Percentiles rank a stretch among this genome's conserved stretches.
These are phyloP conservation scores for Caenorhabditis parvicauda DNA, from an alignment of 2,888 invertebrate genomes.

Conservation along the genomic window DNA sequence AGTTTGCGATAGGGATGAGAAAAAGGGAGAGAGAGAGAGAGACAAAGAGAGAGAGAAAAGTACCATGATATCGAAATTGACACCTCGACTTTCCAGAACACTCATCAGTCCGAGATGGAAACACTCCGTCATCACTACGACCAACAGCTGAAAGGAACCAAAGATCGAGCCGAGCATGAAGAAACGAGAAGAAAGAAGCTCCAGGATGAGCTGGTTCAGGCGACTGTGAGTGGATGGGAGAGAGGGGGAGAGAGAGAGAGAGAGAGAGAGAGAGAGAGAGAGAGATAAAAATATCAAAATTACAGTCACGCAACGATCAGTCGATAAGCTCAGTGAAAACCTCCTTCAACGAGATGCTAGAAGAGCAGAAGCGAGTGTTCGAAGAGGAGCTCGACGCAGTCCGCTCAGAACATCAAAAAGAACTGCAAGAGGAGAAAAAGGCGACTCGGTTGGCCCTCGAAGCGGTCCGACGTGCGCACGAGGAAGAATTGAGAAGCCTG, in stretches of 20 bases:
- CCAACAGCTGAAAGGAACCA: slow-evolving; percentile 42
- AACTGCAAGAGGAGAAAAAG: slow-evolving; percentile 57
- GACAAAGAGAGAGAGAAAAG: neutral
- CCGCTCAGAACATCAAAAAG: slow-evolving; percentile 44
- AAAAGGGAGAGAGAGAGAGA: too few relatives aligned
- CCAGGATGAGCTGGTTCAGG: slow-evolving; percentile 48
- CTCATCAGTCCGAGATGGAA: slow-evolving; percentile 46
- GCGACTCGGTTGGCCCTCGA: slow-evolving; percentile 58
- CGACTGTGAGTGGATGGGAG: slow-evolving; percentile 15
- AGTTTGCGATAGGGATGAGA: neutral
- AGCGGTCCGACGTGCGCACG: slow-evolving; percentile 57
- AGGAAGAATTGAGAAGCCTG: slow-evolving; percentile 49
- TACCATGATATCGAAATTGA: neutral
- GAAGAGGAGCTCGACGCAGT: slow-evolving; percentile 44
- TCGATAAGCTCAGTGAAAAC: slow-evolving; percentile 39
- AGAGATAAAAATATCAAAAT: neutral
- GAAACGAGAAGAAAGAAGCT: slow-evolving; percentile 40
- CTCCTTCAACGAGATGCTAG: slow-evolving; percentile 49
- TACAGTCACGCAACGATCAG: slow-evolving; percentile 39
- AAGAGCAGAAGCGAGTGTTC: slow-evolving; percentile 41
- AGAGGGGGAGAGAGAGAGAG: too few relatives aligned
- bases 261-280: too few relatives aligned
- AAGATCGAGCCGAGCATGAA: slow-evolving; percentile 47
- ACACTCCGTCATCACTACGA: slow-evolving; percentile 47
- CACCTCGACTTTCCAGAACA: slow-evolving; percentile 15